Evolutionary conservation across 2,888 invertebrate genomes (phyloP), one percentile per base, ranked within the genome.

Genomic region (Drosophila rubida): DNA sequence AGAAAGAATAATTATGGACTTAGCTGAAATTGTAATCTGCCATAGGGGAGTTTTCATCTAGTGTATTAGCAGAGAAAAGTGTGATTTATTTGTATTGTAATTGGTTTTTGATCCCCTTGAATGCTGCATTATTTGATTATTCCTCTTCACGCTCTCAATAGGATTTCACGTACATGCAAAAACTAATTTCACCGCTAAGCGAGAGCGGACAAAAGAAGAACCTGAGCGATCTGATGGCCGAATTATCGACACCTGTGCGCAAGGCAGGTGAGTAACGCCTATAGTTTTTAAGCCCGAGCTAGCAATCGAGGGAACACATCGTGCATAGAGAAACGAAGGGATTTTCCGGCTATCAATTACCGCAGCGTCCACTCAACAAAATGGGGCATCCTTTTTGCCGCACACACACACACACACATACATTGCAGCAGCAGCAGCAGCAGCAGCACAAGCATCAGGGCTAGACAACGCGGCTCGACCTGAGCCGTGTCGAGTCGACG

Each of bases 151-250:
- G 54, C 53, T 57, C 39, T 58, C 78, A 82, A 49, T 64, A 92
- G 92, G 92, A 92, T 78, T 90, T 90, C 14, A 91, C 90, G 19
- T 92, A 90, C 63, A 75, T 78, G 46, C 92, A 92, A 69, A 92
- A 91, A 81, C 75, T 92, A 71, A 89, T 92, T 64, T 74, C 90
- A 51, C 92, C 92, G 35, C 69, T 90, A 54, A 84, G 79, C 71
- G 90, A 90, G 66, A 63, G 80, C 57, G 92, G 92, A 51, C 90
- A 89, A 82, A 92, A 91, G 87, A 90, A 91, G 63, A 92, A 90
- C 39, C 68, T 92, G 35, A 81, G 82, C 64, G 91, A 92, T 66
- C 78, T 92, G 76, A 80, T 92, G 73, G 78, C 75, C 54, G 91
- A 92, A 86, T 86, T 92, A 78, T 91, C 92, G 57, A 91, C 91